Base-by-base conservation (phyloP, 2,113 vertebrate genomes). In the Pseudolaguvia tuberculata region DNA sequence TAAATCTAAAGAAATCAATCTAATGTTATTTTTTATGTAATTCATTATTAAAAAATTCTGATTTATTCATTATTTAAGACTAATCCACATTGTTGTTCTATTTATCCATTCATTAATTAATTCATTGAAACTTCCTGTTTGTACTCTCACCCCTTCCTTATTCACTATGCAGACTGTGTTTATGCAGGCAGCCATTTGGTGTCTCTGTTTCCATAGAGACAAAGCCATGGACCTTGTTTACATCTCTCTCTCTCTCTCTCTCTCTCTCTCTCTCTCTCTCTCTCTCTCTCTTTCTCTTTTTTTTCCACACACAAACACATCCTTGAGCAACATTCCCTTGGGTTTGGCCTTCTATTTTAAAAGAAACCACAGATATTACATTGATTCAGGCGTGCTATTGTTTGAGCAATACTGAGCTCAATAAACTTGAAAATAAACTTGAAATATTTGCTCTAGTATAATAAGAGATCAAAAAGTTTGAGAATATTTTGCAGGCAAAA, bases 151-250 rank as follows among this genome's bases (percentile, higher is more conserved):
- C 21, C 17, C 65, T 67, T 45, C 48, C 20, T 69, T 57, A 57
- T 59, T 47, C 51, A 35, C 27, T 42, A 65, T 39, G 39, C 35
- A 53, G 20, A 15, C 23, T 80, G 69, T 58, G 62, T 35, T 76
- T 76, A 80, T 69, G 62, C 27, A 56, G 56, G 9, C 47, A 29
- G 17, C 77, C 91, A 88, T 88, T 86, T 88, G 90, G 85, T 91
- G 90, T 82, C 90, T 88, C 55, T 89, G 84, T 91, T 89, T 82
- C 86, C 85, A 83, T 75, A 84, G 78, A 81, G 83, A 79, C 77
- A 69, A 23, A 53, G 10, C 51, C 25, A 57, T 65, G 52, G 20
- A 65, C 53, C 42, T 71, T 78, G 70, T 77, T 74, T 75, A 56
- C 51, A 62, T 62, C 68, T 48, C 23, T 56, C 27, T 52, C 25